Base-by-base conservation (phyloP, 1,140 invertebrate species). In the Sesamia nonagrioides region DNA sequence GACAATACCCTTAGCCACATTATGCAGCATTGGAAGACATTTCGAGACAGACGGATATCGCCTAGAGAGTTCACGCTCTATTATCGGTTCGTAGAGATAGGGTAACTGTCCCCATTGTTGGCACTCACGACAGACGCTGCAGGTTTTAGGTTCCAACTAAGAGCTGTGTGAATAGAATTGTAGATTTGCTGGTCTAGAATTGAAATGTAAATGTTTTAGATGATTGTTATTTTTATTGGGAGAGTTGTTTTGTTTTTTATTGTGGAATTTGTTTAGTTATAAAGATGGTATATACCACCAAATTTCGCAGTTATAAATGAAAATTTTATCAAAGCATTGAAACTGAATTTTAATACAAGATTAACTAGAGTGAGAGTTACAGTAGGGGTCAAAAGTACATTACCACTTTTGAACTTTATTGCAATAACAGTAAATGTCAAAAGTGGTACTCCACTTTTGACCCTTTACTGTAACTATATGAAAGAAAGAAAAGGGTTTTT, bases 31-130 rank as follows among this genome's bases (percentile, higher is more conserved):
- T 66, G 68, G 66, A 78, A 69, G 75, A 84, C 84, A 82, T 84
- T 83, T 75, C 52, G 61, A 87, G 87, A 82, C 88, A 91, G 90
- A 86, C 87, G 84, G 85, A 77, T 37, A 71, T 83, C 77, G 86
- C 83, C 88, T 82, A 68, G 91, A 92, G 92, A 91, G 82, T 91
- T 92, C 88, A 86, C 86, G 89, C 78, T 87, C 87, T 86, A 93
- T 93, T 93, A 92, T 93, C 92, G 87, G 86, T 82, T 88, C 78
- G 84, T 82, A 78, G 83, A 88, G 89, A 88, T 86, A 88, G 81
- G 77, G 85, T 86, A 86, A 85, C 86, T 86, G 89, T 87, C 89
- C 78, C 87, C 81, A 84, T 88, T 87, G 86, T 87, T 87, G 85
- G 79, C 90, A 90, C 88, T 93, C 89, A 88, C 86, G 61, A 71